A percentile compares a stretch with the other conserved stretches of the same genome.
These are phyloP conservation scores for Cydia amplana DNA, from an alignment of 1,140 invertebrate species.

Conservation along the genomic window DNA sequence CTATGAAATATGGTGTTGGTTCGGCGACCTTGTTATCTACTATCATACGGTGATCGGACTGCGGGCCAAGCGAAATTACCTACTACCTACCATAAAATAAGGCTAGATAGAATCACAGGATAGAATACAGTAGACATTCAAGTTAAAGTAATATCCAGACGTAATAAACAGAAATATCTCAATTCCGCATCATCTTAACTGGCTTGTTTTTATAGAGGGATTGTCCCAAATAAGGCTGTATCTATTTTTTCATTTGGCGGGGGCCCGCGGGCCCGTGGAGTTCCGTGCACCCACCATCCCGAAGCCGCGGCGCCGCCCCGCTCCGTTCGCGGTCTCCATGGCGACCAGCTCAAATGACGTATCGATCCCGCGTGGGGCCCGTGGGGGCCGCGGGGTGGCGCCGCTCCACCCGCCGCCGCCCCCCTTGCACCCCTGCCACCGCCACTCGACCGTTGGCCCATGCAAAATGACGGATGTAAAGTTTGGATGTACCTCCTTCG, in stretches of 20 bases:
- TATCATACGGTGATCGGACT: background rate
- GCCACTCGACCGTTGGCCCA: slow-evolving; percentile 76
- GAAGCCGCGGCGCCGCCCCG: slow-evolving; percentile 73
- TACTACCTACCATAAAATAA: slow-evolving; percentile 1
- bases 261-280: slow-evolving; percentile 50
- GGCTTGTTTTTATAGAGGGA: slow-evolving; percentile 52
- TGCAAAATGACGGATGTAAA: slow-evolving; percentile 80
- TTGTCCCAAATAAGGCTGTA: slow-evolving; percentile 60
- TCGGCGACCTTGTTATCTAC: background rate
- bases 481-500: slow-evolving; percentile 78
- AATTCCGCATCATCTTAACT: slow-evolving; percentile 40
- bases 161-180: slow-evolving; percentile 32
- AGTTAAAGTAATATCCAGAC: slow-evolving; percentile 4
- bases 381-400: slow-evolving; percentile 66
- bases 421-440: slow-evolving; percentile 65
- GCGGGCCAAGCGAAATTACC: background rate
- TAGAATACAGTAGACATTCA: slow-evolving; percentile 19
- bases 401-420: slow-evolving; percentile 69
- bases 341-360: slow-evolving; percentile 79
- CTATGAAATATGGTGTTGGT: background rate
- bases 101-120: background rate
- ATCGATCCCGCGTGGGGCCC: slow-evolving; percentile 75
- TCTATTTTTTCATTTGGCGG: slow-evolving; percentile 60
- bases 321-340: slow-evolving; percentile 76
- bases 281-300: slow-evolving; percentile 68